Conservation (phyloP, 1,140 invertebrate species). For the Drosophila santomea region DNA sequence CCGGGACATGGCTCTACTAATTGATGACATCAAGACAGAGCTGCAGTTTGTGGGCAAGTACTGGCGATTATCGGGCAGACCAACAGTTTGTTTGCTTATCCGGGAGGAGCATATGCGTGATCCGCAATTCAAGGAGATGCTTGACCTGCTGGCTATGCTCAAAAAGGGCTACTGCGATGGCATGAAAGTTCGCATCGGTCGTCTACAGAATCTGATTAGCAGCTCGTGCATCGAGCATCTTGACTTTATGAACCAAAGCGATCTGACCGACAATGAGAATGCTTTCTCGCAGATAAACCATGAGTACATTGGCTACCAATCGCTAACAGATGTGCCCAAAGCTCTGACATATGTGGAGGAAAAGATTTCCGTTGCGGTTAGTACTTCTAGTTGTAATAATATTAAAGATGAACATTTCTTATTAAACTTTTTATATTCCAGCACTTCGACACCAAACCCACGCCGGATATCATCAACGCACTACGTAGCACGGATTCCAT, state of each 20-base stretch:
- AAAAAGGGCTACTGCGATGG: constrained; percentile 98
- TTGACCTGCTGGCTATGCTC: constrained; percentile 97
- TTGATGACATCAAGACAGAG: constrained; percentile 99
- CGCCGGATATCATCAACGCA: constrained; percentile 90
- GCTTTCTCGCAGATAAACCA: constrained; percentile 96
- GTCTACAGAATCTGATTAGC: constrained; percentile 97
- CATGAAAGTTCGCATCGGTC: constrained; percentile 96
- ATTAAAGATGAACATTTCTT: fast-evolving
- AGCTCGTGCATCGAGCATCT: constrained; percentile 98
- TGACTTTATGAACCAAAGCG: constrained; percentile 95
- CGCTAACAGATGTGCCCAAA: constrained; percentile 97
- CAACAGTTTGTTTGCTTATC: constrained; percentile 98
- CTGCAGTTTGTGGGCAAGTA: constrained; percentile 96
- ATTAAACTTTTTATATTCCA: background rate
- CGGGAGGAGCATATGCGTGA: constrained; percentile 98
- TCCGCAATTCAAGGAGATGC: constrained; percentile 98
- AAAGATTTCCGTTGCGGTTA: constrained; percentile 87
- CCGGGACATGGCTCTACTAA: constrained; percentile 98
- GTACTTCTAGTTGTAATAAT: background rate
- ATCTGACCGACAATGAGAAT: constrained; percentile 88
- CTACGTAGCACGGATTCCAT: constrained; percentile 90
- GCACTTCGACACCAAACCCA: constrained; percentile 86
- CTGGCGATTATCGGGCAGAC: constrained; percentile 98
- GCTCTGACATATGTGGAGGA: constrained; percentile 90
- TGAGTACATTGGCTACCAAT: constrained; percentile 97